These are phyloP conservation scores for Leptopilina drosophilae DNA, from an alignment of 2,888 invertebrate species.

Conservation along the genomic window DNA sequence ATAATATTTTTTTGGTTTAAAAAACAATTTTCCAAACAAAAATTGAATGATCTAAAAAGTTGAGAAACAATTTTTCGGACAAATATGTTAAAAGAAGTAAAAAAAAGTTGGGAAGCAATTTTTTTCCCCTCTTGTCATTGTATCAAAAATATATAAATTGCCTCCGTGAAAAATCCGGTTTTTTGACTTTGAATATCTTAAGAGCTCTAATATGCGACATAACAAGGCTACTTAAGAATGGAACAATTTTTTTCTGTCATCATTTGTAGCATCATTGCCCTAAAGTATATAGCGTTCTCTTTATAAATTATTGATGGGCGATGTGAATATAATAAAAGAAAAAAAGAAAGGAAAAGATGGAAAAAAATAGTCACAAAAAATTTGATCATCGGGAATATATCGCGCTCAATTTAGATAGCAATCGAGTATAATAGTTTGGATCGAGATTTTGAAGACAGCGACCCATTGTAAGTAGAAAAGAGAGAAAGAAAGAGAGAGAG, in stretches of 20 bases:
- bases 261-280: neutral
- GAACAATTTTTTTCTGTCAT: constrained; percentile 27
- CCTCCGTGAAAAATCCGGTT: neutral
- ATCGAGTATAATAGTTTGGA: constrained; percentile 5
- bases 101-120: too few species aligned
- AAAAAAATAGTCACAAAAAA: constrained; percentile 5
- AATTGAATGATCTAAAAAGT: too few species aligned
- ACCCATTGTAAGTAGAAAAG: constrained; percentile 54
- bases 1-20: too few species aligned
- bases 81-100: too few species aligned
- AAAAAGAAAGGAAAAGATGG: neutral
- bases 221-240: constrained; percentile 21
- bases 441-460: constrained; percentile 43
- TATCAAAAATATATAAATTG: neutral
- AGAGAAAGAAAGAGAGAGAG: constrained; percentile 42
- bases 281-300: constrained; percentile 18
- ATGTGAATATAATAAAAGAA: neutral
- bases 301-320: constrained; percentile 20
- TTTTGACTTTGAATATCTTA: constrained; percentile 1
- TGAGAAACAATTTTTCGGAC: too few species aligned
- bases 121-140: too few species aligned
- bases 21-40: too few species aligned
- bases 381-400: constrained; percentile 20
- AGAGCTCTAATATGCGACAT: constrained; percentile 18
- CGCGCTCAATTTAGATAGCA: constrained; percentile 27